Conservation (phyloP, 2,113 vertebrate species). For the Antigone vipio region DNA sequence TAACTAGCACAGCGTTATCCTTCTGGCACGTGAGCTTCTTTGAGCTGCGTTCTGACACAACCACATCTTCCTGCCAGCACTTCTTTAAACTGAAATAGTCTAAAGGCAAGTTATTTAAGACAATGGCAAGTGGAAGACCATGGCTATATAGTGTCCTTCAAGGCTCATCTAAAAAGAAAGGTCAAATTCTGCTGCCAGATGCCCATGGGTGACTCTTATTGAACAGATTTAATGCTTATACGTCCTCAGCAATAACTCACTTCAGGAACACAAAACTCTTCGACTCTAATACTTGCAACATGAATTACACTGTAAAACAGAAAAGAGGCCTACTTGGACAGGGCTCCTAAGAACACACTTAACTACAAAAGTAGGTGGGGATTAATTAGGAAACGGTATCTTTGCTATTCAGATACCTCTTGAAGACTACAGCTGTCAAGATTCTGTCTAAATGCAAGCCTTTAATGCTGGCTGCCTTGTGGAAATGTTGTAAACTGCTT, state of each 20-base stretch:
- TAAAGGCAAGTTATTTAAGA: not conserved
- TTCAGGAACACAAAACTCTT: not conserved
- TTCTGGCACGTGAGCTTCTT: not conserved
- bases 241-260: not conserved
- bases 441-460: not conserved
- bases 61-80: not conserved
- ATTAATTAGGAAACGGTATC: not conserved
- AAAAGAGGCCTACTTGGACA: not conserved
- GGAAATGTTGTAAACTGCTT: not conserved
- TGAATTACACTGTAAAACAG: not conserved
- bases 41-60: not conserved
- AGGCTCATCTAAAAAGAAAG: not conserved
- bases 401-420: not conserved
- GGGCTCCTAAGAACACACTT: not conserved
- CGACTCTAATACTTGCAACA: not conserved
- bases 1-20: not conserved
- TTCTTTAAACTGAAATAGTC: not conserved
- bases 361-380: not conserved
- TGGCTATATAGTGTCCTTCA: not conserved
- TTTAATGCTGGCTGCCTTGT: not conserved
- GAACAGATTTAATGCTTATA: not conserved
- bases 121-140: not conserved
- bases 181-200: conserved; percentile 5
- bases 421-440: not conserved
- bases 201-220: not conserved